phyloP scores from a whole-genome alignment of 2,113 vertebrate species.

The Phycodurus eques region DNA sequence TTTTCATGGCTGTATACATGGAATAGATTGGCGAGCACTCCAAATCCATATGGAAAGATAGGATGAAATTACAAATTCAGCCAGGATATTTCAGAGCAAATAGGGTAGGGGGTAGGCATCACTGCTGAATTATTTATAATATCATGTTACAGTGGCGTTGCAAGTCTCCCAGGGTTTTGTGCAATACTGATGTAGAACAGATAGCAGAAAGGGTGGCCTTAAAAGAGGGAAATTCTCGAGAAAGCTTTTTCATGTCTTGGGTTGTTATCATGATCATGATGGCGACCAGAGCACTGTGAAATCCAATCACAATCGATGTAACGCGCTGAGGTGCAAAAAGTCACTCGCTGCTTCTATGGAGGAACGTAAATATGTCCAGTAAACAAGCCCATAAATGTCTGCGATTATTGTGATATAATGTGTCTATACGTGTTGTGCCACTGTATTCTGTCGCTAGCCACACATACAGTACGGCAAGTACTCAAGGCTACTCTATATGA shows the following conservation, averaged over 20 bases:
- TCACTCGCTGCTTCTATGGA: neutral
- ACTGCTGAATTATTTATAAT: constrained; percentile 6
- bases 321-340: neutral
- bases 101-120: neutral
- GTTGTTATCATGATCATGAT: neutral
- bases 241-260: neutral
- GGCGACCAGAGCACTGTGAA: neutral
- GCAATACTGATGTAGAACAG: neutral
- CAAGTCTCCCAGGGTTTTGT: neutral
- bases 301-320: neutral
- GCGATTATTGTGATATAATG: too few species aligned
- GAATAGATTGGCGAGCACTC: constrained; percentile 4
- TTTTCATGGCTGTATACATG: neutral
- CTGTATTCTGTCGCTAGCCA: too few species aligned
- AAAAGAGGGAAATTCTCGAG: neutral
- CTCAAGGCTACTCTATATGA: neutral
- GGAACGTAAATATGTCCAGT: neutral
- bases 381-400: too few species aligned
- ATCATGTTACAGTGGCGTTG: neutral
- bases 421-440: too few species aligned
- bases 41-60: constrained; percentile 17
- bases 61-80: constrained; percentile 10
- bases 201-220: neutral
- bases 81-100: constrained; percentile 15
- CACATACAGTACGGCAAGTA: too few species aligned